Percentiles rank a stretch among this genome's conserved stretches.
Conservation (phyloP, 1,140 invertebrate genomes). For the Euwallacea similis region DNA sequence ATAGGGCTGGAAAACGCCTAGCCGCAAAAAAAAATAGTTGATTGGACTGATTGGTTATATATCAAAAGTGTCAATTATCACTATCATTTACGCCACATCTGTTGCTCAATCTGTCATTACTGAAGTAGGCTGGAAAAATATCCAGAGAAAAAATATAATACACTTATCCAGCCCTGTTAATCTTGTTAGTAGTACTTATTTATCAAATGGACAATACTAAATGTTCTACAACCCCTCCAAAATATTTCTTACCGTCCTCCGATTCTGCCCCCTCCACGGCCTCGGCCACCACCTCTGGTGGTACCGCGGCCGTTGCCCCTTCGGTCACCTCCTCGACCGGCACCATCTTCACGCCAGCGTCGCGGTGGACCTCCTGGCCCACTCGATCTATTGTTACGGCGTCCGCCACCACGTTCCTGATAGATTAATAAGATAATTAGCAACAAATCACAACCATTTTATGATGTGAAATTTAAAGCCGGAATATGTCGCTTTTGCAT, state of each 20-base stretch:
- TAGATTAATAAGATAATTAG: too few species aligned
- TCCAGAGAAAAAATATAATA: too few species aligned
- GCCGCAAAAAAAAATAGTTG: not conserved
- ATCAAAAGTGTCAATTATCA: too few species aligned
- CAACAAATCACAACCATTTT: too few species aligned
- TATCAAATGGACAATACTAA: not conserved
- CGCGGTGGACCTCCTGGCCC: constrained; percentile 49
- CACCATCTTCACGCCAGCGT: constrained; percentile 48
- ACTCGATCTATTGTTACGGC: constrained; percentile 48
- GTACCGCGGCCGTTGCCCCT: constrained; percentile 58
- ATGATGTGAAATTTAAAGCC: too few species aligned
- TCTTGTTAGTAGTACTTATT: not conserved
- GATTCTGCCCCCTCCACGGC: constrained; percentile 61
- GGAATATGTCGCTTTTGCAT: too few species aligned
- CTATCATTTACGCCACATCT: too few species aligned
- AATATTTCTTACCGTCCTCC: constrained; percentile 46
- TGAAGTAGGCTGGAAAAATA: too few species aligned
- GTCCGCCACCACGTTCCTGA: constrained; percentile 51
- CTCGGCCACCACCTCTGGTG: constrained; percentile 59
- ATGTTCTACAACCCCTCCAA: not conserved
- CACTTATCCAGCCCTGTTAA: not conserved
- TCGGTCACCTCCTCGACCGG: constrained; percentile 52
- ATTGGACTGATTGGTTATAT: too few species aligned
- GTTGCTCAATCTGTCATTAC: too few species aligned
- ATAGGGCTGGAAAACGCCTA: not conserved